Conservation (phyloP, 2,113 vertebrate genomes). For the Himantopus leucocephalus region DNA sequence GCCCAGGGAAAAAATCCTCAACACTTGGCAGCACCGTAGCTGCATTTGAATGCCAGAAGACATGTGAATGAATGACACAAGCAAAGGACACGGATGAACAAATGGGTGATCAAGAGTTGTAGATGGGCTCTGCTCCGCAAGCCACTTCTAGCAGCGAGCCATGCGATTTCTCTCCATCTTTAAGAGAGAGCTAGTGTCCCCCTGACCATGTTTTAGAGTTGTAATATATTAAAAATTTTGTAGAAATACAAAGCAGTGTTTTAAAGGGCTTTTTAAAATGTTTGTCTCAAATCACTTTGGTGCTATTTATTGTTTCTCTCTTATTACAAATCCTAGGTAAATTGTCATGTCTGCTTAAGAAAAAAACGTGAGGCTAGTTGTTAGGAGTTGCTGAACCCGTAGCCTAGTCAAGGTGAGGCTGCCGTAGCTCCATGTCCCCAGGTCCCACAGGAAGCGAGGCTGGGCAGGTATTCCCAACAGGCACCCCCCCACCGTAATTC, state of each 20-base stretch:
- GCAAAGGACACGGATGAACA: not conserved
- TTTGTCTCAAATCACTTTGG: not conserved
- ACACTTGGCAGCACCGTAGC: not conserved
- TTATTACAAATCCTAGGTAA: not conserved
- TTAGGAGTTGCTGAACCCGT: not conserved
- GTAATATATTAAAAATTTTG: not conserved
- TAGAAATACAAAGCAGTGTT: not conserved
- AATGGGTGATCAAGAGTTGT: not conserved
- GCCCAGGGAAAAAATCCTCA: not conserved
- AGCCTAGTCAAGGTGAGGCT: not conserved
- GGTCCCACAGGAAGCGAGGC: fast-evolving
- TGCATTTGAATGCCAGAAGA: not conserved
- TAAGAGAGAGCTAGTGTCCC: not conserved
- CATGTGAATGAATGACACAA: not conserved
- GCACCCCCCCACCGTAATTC: not conserved
- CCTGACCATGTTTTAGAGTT: not conserved
- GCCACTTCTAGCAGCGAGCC: not conserved
- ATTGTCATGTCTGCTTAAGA: not conserved
- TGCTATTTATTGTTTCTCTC: not conserved
- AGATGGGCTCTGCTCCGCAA: not conserved
- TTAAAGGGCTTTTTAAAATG: not conserved
- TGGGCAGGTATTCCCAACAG: not conserved
- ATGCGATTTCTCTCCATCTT: not conserved
- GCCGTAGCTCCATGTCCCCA: fast-evolving
- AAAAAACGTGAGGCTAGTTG: not conserved